Base-by-base conservation (phyloP, 2,888 invertebrate genomes). In the Lordiphosa andalusiaca region DNA sequence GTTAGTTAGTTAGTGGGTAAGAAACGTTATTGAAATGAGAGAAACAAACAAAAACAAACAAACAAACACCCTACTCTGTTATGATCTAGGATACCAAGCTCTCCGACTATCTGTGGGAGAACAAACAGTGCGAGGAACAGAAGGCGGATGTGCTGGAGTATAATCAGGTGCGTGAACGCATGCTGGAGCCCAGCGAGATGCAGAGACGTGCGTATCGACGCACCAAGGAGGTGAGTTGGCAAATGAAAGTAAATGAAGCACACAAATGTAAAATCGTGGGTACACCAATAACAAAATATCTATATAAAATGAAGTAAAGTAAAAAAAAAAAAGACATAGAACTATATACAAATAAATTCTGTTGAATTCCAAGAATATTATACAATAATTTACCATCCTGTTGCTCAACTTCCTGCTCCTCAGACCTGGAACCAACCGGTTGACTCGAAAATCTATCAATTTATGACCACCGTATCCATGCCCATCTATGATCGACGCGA, bases 381-480 rank as follows among this genome's bases (percentile, higher is more conserved):
- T n/a, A n/a, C n/a, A n/a, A n/a, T n/a, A n/a, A n/a, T n/a, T 16
- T 16, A 16, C 16, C 16, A 19, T 19, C 19, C 19, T 16, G 16
- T 16, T 16, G 16, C 16, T 16, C 16, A 19, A 2, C 3, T 19
- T 19, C 19, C 19, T 2, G 2, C 25, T 25, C 6, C 16, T 9
- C 35, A 89, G 89, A 86, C 88, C 36, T 89, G 88, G 86, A 81
- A 88, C 51, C 90, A 89, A 71, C 88, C 89, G 0, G 69, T 85
- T 12, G 94, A 94, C 72, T 91, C 88, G 2, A 82, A 87, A 47
- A 85, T 91, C 57, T 96, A 95, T 87, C 93, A 94, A 76, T 91
- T 97, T 87, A 96, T 97, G 94, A 97, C 96, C 10, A 96, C 98
- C 6, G 96, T 98, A 12, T 95, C 97, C 55, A 94, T 96, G 91